Conservation (phyloP, 2,797 vertebrate species). For the Buceros bicornis region DNA sequence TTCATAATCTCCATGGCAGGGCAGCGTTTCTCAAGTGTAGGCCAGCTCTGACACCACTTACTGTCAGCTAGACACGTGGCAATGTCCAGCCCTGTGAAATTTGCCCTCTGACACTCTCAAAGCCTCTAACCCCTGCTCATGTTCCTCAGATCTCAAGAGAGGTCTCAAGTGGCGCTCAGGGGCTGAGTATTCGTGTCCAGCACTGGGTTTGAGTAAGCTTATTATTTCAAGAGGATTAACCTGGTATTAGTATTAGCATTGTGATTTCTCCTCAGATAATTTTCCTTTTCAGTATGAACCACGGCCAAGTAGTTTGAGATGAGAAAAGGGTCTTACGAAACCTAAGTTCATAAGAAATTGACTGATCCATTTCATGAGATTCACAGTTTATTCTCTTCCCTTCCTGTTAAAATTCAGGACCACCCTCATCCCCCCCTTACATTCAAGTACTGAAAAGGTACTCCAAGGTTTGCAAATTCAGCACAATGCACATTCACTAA, state of each 20-base stretch:
- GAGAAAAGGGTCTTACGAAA: background rate
- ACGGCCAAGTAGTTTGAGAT: background rate
- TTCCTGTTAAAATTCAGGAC: background rate
- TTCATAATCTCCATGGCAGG: background rate
- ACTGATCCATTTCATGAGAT: background rate
- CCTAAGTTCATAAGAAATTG: background rate
- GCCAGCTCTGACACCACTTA: background rate
- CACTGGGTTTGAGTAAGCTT: background rate
- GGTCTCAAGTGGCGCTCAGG: background rate
- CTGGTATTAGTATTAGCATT: background rate
- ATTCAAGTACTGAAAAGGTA: background rate
- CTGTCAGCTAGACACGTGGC: background rate
- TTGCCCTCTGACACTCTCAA: background rate
- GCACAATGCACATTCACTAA: background rate
- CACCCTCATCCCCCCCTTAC: background rate
- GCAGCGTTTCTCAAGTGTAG: background rate
- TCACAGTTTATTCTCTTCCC: background rate
- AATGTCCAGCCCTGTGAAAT: background rate
- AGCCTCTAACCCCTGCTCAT: background rate
- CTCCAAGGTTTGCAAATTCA: background rate
- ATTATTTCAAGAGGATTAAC: slow-evolving; percentile 21
- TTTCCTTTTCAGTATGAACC: background rate
- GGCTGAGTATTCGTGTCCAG: background rate
- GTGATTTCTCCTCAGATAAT: background rate
- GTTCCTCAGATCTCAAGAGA: background rate